Base-by-base conservation (phyloP, 2,797 vertebrate genomes). In the Periparus ater region DNA sequence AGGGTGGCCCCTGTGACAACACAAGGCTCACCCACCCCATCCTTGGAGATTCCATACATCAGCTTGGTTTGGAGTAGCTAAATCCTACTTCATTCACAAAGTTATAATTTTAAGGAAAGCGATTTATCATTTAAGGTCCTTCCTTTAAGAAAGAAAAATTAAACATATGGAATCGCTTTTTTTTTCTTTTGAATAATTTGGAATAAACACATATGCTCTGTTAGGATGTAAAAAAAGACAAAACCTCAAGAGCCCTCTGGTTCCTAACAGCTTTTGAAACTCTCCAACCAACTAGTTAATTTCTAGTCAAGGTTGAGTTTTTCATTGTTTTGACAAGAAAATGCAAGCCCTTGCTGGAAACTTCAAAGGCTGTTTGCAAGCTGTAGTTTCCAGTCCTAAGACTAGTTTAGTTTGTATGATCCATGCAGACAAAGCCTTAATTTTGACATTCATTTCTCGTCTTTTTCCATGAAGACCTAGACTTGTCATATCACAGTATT, bases 381-480 rank as follows among this genome's bases (percentile, higher is more conserved):
- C 66, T 88, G 88, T 51, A 61, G 50, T 84, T 97, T 95, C 95
- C 92, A 96, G 91, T 82, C 91, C 76, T 77, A 62, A 89, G 66
- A 95, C 89, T 68, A 45, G 81, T 61, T 67, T 54, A 47, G 51
- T 93, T 82, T 62, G 55, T 89, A 84, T 17, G 89, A 96, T 34
- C 85, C 88, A 91, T 88, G 38, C 93, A 97, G 96, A 97, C 83
- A 97, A 78, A 97, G 88, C 91, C 88, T 91, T 88, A 47, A 74
- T 85, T 94, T 93, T 93, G 71, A 94, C 90, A 91, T 72, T 84
- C 8, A 5, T 71, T 95, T 96, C 89, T 88, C 16, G 10, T 67
- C 60, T 55, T 71, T 75, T 78, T 62, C 85, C 68, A n/a, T 68
- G 50, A 75, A 89, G 85, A 85, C 67, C 55, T 11, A 67, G 84